Evolutionary conservation across 2,797 vertebrate genomes (phyloP).

Genomic region (Taenioides sp.): DNA sequence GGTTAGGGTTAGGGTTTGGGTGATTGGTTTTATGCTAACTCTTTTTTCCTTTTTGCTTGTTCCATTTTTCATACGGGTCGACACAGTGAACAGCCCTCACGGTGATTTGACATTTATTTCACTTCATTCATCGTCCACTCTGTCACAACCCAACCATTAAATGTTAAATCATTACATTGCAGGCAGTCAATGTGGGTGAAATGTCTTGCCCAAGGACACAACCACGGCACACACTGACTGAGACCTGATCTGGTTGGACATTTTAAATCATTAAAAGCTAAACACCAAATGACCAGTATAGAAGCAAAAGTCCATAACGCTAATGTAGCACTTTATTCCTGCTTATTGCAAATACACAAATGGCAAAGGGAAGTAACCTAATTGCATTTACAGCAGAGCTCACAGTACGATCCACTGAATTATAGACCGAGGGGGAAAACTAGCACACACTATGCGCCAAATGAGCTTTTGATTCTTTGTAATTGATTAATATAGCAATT

Average conservation of each 20-base stretch:
- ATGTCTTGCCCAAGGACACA: background rate
- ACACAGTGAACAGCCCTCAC: too few relatives aligned
- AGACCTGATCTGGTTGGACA: too few relatives aligned
- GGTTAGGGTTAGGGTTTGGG: too few relatives aligned
- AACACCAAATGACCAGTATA: background rate
- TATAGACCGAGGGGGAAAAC: conserved; percentile 42
- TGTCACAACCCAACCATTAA: background rate
- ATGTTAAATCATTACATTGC: background rate
- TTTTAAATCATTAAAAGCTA: background rate
- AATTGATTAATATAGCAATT: conserved; percentile 78
- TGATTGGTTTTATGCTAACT: too few relatives aligned
- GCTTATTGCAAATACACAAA: conserved; percentile 47
- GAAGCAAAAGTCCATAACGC: background rate
- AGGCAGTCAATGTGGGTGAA: background rate
- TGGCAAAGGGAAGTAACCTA: conserved; percentile 35
- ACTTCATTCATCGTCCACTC: background rate
- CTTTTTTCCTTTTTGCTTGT: too few relatives aligned
- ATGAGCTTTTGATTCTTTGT: conserved; percentile 64
- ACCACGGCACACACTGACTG: background rate
- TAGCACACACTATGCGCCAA: conserved; percentile 53
- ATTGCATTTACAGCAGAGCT: conserved; percentile 44
- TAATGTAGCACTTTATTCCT: conserved; percentile 25
- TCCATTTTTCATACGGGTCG: too few relatives aligned
- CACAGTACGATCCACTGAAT: conserved; percentile 38
- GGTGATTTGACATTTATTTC: background rate